phyloP scores from a whole-genome alignment of 2,888 invertebrate genomes.

The Icerya purchasi region DNA sequence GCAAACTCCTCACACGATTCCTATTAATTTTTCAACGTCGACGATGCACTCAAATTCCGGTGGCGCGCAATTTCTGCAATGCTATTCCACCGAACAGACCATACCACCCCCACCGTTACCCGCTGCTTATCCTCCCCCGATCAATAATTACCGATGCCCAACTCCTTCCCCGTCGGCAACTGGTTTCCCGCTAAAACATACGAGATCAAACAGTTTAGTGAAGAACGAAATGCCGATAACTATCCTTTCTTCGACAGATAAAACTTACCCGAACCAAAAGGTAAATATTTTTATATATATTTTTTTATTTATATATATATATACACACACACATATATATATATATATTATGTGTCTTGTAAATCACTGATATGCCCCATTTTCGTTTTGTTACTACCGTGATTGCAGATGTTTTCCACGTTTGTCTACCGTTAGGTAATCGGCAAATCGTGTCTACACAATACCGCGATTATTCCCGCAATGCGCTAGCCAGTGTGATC shows the following conservation, averaged over 20 bases:
- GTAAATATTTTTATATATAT: not conserved
- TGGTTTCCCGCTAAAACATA: not conserved
- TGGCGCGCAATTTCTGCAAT: not conserved
- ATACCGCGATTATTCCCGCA: too few relatives aligned
- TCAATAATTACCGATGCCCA: not conserved
- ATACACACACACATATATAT: too few relatives aligned
- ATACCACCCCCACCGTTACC: not conserved
- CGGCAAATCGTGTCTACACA: too few relatives aligned
- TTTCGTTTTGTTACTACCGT: too few relatives aligned
- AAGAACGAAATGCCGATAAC: not conserved
- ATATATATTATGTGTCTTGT: too few relatives aligned
- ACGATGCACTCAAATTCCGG: not conserved
- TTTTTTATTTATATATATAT: too few relatives aligned
- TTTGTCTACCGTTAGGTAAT: too few relatives aligned
- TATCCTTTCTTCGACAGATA: constrained; percentile 9
- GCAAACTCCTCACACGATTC: not conserved
- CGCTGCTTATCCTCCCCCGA: not conserved
- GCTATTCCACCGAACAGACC: not conserved
- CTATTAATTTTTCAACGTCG: not conserved
- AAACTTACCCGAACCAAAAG: not conserved
- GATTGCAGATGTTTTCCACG: too few relatives aligned
- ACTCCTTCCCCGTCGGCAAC: not conserved
- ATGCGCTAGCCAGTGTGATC: too few relatives aligned
- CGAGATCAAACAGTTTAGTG: not conserved
- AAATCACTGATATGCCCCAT: too few relatives aligned